Base-by-base conservation (phyloP, 2,888 invertebrate genomes). In the Aphidius colemani region DNA sequence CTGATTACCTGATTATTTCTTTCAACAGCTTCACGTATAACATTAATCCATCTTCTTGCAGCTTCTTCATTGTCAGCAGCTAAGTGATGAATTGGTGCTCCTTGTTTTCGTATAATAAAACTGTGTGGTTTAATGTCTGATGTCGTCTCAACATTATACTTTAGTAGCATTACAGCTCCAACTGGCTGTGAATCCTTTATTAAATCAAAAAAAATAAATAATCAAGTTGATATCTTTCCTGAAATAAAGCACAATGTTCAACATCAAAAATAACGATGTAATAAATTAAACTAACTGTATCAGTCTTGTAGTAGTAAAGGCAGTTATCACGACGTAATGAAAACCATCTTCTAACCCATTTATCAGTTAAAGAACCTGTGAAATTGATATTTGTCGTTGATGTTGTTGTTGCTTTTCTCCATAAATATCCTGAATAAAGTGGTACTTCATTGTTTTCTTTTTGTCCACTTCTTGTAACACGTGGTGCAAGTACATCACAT, bases 231-330 rank as follows among this genome's bases (percentile, higher is more conserved):
- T 45, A 45, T 45, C 6, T 45, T 45, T 45, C 4, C 4, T 10
- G 0, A 45, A 44, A 10, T 46, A 13, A 18, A 18, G 13, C 13
- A 18, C 46, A 46, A 48, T 48, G 11, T 13, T 48, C 7, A 13
- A 48, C n/a, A 7, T 7, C n/a, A 48, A 11, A n/a, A 48, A 13
- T 11, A 13, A 11, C 1, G 6, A 6, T 7, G 48, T 9, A 45
- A 45, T 10, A 46, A 46, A 45, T 11, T 7, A 11, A 40, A 13
- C 55, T 85, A 88, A 95, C 95, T 82, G 90, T 86, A 83, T 95
- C 94, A 75, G 92, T 92, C 86, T 96, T 96, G 84, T 96, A 97
- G 84, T 93, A 96, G 83, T 96, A 97, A 68, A 97, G 87, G 84
- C 95, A 96, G 85, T 95, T 94, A 84, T 97, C 96, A 61, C 91